Evolutionary conservation across 2,888 invertebrate species (phyloP).

Genomic region (Amblyjoppa fuscipennis): DNA sequence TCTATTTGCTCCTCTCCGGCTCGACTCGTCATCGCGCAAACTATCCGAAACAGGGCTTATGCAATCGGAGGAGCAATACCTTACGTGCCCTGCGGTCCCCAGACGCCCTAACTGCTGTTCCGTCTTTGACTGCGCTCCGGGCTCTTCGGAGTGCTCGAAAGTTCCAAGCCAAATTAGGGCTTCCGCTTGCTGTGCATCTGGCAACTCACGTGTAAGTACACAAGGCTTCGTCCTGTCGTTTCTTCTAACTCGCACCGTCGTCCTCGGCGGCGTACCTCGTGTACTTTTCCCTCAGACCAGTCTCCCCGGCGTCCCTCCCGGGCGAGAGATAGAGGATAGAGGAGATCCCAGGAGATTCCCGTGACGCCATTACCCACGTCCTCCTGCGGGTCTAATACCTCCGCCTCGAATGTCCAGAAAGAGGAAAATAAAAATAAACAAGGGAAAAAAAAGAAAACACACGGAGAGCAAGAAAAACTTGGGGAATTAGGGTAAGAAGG

Average conservation of each 20-base stretch:
- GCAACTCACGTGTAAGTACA: conserved; percentile 18
- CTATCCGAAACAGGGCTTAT: conserved; percentile 34
- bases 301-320: conserved; percentile 16
- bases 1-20: not conserved
- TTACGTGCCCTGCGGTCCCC: not conserved
- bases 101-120: conserved; percentile 5
- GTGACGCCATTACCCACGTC: conserved; percentile 49
- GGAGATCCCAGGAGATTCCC: conserved; percentile 31
- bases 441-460: not conserved
- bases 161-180: conserved; percentile 56
- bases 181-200: conserved; percentile 24
- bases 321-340: conserved; percentile 5
- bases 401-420: conserved; percentile 23
- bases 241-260: conserved; percentile 29
- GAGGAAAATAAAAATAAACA: conserved; percentile 19
- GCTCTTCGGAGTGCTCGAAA: conserved; percentile 43
- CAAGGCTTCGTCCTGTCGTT: conserved; percentile 22
- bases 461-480: conserved; percentile 14
- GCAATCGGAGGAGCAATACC: conserved; percentile 51
- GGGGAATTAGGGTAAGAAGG: conserved; percentile 38
- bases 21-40: conserved; percentile 37
- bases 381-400: conserved; percentile 23
- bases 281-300: conserved; percentile 29
- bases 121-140: conserved; percentile 35
- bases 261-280: not conserved